Conservation (phyloP, 2,888 invertebrate genomes). For the Eristalis intricaria region DNA sequence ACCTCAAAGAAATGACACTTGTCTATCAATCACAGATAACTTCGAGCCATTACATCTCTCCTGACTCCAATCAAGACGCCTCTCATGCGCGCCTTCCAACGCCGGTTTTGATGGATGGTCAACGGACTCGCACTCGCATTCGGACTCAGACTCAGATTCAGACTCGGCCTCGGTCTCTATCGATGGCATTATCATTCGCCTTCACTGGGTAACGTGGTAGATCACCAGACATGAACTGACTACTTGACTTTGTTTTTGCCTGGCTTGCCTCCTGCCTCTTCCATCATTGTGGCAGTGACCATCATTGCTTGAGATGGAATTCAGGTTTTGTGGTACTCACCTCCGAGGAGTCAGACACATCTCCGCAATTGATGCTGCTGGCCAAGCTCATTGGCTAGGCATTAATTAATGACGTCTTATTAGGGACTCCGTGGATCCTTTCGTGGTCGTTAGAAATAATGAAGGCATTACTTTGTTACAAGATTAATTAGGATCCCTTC, state of each 20-base stretch:
- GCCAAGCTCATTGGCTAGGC: slow-evolving; percentile 48
- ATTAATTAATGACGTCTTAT: slow-evolving; percentile 63
- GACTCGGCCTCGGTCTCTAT: neutral
- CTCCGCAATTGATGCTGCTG: slow-evolving; percentile 12
- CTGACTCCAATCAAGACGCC: slow-evolving; percentile 58
- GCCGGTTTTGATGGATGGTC: slow-evolving; percentile 62
- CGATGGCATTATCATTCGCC: slow-evolving; percentile 49
- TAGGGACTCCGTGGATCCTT: slow-evolving; percentile 40
- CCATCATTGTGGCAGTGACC: neutral
- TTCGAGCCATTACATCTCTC: slow-evolving; percentile 45
- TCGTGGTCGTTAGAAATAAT: slow-evolving; percentile 53
- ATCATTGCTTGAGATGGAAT: slow-evolving; percentile 7
- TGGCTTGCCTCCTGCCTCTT: neutral
- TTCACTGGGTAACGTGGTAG: slow-evolving; percentile 46
- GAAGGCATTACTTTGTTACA: slow-evolving; percentile 32
- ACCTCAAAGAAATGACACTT: slow-evolving; percentile 61
- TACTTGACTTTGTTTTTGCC: slow-evolving; percentile 44
- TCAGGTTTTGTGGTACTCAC: slow-evolving; percentile 35
- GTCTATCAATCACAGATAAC: slow-evolving; percentile 65
- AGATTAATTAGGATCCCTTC: slow-evolving; percentile 46
- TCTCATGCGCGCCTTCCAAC: slow-evolving; percentile 38
- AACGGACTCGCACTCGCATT: slow-evolving; percentile 32
- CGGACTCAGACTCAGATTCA: neutral
- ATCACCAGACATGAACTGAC: slow-evolving; percentile 59
- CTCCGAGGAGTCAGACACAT: neutral